Base-by-base conservation (phyloP, 2,113 vertebrate genomes). In the Callopanchax toddi region DNA sequence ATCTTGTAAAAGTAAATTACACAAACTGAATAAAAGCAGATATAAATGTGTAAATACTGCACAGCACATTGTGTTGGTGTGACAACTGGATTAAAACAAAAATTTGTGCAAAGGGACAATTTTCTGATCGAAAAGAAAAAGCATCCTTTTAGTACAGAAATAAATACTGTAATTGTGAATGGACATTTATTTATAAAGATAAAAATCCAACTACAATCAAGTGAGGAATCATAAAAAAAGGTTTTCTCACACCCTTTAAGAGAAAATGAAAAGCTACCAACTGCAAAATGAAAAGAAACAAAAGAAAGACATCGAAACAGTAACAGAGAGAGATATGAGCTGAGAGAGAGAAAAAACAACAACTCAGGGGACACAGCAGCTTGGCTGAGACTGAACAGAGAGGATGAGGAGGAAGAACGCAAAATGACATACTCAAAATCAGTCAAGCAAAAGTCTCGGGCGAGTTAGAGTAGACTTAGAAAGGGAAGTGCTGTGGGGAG, bases 401-500 rank as follows among this genome's bases (percentile, higher is more conserved):
- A 43, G 59, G 20, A 56, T 12, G 54, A 72, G 49, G 18, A 54
- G 26, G 32, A 56, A 49, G 48, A 60, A 51, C 56, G 67, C 46
- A 83, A 84, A 81, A 81, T 76, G 73, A 77, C 81, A 82, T 65
- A 76, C 71, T 82, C 76, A 48, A 67, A 60, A 68, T 77, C 53
- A 17, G 57, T 63, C 58, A 75, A 67, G 71, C 81, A 55, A 67
- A 70, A 60, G 65, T 85, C 74, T 77, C 78, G 34, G 76, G 82
- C 74, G 78, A 85, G 83, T 79, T 79, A 20, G 60, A 79, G 79
- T 61, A 78, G 75, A 86, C 84, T 80, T 78, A 74, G 71, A 58
- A 71, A 51, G n/a, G 66, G 52, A 73, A 78, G 55, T 51, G 83
- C 78, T 84, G 74, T 60, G 42, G 60, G 44, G 62, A 79, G 69